These are phyloP conservation scores for Labroides dimidiatus DNA, from an alignment of 2,797 vertebrate species.

Conservation along the genomic window DNA sequence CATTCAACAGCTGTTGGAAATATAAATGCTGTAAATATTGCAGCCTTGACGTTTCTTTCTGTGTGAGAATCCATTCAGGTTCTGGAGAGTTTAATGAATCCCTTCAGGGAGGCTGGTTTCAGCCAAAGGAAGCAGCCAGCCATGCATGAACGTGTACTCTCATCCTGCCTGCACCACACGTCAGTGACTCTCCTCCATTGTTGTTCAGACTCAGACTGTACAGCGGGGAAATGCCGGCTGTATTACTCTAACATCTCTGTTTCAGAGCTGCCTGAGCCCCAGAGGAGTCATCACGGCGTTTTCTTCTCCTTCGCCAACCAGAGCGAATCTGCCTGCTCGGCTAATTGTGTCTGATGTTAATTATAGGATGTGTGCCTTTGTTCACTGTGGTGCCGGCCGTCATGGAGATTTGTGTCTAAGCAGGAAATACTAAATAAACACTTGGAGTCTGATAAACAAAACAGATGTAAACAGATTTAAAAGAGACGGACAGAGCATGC, in stretches of 20 bases:
- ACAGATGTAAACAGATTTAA: constrained; percentile 49
- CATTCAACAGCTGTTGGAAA: background rate
- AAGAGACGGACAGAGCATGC: constrained; percentile 13
- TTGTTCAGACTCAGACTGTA: constrained; percentile 27
- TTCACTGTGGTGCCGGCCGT: constrained; percentile 65
- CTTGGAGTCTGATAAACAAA: constrained; percentile 55
- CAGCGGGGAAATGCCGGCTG: constrained; percentile 68
- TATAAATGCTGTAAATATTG: background rate
- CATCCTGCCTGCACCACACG: constrained; percentile 54
- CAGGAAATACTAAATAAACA: constrained; percentile 75
- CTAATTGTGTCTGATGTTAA: constrained; percentile 75
- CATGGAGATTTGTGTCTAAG: constrained; percentile 67
- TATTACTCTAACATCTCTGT: constrained; percentile 56
- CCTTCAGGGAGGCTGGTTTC: constrained; percentile 42
- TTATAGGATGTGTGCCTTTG: constrained; percentile 72
- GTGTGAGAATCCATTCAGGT: constrained; percentile 18
- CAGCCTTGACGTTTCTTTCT: background rate
- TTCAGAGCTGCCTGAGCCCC: constrained; percentile 57
- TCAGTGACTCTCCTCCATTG: constrained; percentile 59
- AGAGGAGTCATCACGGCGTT: constrained; percentile 65
- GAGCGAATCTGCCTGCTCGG: constrained; percentile 53
- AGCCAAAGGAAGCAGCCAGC: constrained; percentile 66
- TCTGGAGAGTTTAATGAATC: constrained; percentile 46
- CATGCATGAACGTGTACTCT: constrained; percentile 51
- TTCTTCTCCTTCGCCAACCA: constrained; percentile 60